Base-by-base conservation (phyloP, 2,888 invertebrate species). In the Andrena bucephala region DNA sequence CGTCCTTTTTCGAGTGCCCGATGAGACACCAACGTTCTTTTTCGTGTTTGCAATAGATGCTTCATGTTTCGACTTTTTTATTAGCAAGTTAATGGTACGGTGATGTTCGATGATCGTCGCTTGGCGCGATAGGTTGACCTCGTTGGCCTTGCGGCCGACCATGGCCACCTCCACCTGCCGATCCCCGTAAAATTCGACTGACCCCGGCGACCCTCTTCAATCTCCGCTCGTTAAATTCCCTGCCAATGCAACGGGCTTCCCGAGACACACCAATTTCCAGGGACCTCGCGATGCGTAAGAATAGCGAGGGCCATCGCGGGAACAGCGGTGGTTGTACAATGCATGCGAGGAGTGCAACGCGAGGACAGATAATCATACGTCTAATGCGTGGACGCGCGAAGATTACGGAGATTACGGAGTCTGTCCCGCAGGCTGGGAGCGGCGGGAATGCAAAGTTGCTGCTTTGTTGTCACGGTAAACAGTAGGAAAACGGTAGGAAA, bases 401-500 rank as follows among this genome's bases (percentile, higher is more conserved):
- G 66, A 67, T 81, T 71, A 67, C 59, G 29, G 59, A 72, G 66
- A 67, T 81, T 71, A 67, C 59, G 33, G 62, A 67, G 48, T 74
- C 57, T 5, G 60, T 79, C 57, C 63, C 48, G 24, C 42, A 60
- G 48, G 63, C 69, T 68, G 68, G 72, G 57, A 70, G 81, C 70
- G 77, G 74, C 72, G 67, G 81, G 76, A 83, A 78, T 52, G 66
- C 72, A 66, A 69, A 79, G 72, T 42, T 71, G 77, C 59, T 65
- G 74, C 75, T 73, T 77, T 74, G 74, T 76, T 70, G 65, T 72
- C 54, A 54, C 65, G 84, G 85, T 87, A 83, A 85, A 87, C 85
- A 86, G 73, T 78, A 75, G 78, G 83, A 84, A 85, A 84, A 79
- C 84, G 82, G 75, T 85, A 82, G 83, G 77, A 90, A 85, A 87